Conservation (phyloP, 2,113 vertebrate species). For the Merops nubicus region DNA sequence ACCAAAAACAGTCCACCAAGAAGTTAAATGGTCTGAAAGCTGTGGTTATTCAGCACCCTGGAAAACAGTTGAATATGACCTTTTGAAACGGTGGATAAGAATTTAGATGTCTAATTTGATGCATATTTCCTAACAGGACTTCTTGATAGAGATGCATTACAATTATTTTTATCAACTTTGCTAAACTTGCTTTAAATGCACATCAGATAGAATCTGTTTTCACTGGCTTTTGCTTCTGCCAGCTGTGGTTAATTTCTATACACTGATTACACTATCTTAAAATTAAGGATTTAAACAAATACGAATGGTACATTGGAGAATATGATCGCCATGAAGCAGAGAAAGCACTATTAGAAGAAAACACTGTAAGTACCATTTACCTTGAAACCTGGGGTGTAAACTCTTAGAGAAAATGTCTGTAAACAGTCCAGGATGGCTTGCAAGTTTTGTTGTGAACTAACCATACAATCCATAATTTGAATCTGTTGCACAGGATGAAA, state of each 20-base stretch:
- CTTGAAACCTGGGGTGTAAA: background rate
- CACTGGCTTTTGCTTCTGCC: background rate
- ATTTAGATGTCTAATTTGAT: background rate
- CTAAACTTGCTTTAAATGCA: background rate
- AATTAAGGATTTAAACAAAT: constrained; percentile 70
- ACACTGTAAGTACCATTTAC: constrained; percentile 74
- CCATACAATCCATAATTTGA: background rate
- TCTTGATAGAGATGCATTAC: background rate
- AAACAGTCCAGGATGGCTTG: background rate
- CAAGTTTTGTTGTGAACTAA: background rate
- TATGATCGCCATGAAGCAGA: constrained; percentile 81
- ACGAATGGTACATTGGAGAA: constrained; percentile 84
- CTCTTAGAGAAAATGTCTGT: background rate
- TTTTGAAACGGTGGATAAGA: background rate
- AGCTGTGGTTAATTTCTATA: background rate
- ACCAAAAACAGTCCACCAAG: background rate
- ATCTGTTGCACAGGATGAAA: constrained; percentile 80
- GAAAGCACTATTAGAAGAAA: constrained; percentile 80
- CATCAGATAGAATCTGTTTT: background rate
- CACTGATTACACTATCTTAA: background rate
- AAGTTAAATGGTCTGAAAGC: background rate
- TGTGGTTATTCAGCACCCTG: background rate
- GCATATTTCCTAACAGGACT: background rate
- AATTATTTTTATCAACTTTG: background rate
- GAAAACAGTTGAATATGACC: background rate